Conservation (phyloP, 23 tunicate species). For the Aplidium turbinatum region DNA sequence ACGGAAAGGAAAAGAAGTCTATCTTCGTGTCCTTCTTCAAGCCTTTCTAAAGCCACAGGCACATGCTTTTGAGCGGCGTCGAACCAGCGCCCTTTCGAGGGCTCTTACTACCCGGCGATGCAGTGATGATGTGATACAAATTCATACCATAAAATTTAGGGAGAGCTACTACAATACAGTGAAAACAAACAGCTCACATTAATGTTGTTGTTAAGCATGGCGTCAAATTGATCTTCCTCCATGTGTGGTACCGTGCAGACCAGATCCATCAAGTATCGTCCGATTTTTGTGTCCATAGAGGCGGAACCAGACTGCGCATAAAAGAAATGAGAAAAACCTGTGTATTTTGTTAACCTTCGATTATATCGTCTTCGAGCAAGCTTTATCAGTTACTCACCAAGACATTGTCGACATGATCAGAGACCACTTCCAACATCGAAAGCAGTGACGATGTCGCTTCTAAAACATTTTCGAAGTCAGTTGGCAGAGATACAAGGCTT, state of each 20-base stretch:
- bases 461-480: constrained; percentile 77
- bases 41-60: too few species aligned
- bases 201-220: constrained; percentile 86
- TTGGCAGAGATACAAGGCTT: constrained; percentile 60
- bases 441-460: constrained; percentile 51
- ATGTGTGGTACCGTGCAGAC: constrained; percentile 82
- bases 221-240: constrained; percentile 86
- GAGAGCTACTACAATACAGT: too few species aligned
- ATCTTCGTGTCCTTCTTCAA: too few species aligned
- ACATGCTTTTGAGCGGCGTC: too few species aligned
- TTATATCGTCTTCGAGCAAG: too few species aligned
- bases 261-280: constrained; percentile 75
- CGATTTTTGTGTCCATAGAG: constrained; percentile 69
- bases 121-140: too few species aligned
- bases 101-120: too few species aligned
- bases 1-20: too few species aligned
- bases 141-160: too few species aligned
- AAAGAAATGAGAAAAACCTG: too few species aligned
- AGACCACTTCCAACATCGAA: constrained; percentile 58
- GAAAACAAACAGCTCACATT: constrained; percentile 87
- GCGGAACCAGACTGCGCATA: constrained; percentile 67
- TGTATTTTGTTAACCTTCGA: not conserved
- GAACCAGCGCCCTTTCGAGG: too few species aligned
- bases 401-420: constrained; percentile 60
- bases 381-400: constrained; percentile 43